Percentiles rank a stretch among this genome's conserved stretches.
Conservation (phyloP, 2,797 vertebrate genomes). For the Protosalanx chinensis region DNA sequence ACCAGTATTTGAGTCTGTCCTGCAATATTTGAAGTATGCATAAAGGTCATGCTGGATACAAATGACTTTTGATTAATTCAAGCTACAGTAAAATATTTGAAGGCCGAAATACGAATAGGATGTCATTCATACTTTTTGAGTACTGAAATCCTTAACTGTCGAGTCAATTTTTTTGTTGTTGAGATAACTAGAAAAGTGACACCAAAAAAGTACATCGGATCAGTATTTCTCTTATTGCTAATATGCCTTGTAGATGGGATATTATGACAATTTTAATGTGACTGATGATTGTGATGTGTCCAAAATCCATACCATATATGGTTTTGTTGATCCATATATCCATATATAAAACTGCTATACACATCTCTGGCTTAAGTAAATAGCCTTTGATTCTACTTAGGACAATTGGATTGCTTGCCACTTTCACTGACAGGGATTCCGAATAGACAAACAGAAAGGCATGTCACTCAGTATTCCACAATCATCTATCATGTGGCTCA, state of each 20-base stretch:
- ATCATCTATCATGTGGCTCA: constrained; percentile 47
- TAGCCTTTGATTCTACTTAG: constrained; percentile 26
- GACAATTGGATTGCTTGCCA: constrained; percentile 32
- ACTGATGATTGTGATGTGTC: neutral
- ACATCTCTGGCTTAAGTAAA: constrained; percentile 42
- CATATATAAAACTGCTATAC: constrained; percentile 32
- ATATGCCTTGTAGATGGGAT: neutral
- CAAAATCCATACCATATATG: neutral
- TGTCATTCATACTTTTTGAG: too few species aligned
- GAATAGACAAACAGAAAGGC: constrained; percentile 32
- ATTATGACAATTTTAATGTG: neutral
- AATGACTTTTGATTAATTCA: neutral
- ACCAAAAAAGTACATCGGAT: neutral
- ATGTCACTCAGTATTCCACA: constrained; percentile 42
- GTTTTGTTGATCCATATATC: constrained; percentile 44
- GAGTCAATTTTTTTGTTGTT: too few species aligned
- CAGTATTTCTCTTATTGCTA: neutral
- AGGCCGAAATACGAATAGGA: too few species aligned
- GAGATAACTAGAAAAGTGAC: too few species aligned
- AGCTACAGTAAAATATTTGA: neutral
- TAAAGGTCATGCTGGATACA: neutral
- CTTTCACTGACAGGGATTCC: constrained; percentile 26
- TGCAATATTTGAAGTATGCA: neutral
- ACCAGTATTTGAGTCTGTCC: neutral
- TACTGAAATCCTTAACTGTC: too few species aligned